A percentile compares a stretch with the other conserved stretches of the same genome.
phyloP scores from a whole-genome alignment of 2,888 invertebrate species.

The Hirtodrosophila confusa region DNA sequence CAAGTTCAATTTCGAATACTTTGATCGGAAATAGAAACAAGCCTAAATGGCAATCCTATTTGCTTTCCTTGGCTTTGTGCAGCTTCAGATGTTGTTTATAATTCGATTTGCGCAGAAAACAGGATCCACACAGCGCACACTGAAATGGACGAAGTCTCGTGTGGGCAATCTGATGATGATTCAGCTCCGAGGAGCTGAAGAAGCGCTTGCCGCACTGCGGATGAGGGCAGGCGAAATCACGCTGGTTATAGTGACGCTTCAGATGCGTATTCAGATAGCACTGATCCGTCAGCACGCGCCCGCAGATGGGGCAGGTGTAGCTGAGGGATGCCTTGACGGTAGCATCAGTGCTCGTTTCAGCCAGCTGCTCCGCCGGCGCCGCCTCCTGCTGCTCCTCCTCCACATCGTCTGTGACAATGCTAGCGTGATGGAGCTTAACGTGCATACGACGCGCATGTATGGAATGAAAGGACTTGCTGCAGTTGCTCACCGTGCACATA shows the following conservation, averaged over 20 bases:
- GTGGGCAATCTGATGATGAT: conserved; percentile 77
- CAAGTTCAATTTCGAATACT: too few relatives aligned
- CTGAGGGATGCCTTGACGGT: conserved; percentile 32
- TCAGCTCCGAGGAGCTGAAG: conserved; percentile 72
- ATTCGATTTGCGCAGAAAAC: conserved; percentile 74
- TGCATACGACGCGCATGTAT: conserved; percentile 64
- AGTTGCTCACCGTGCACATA: conserved; percentile 48
- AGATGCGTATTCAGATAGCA: conserved; percentile 75
- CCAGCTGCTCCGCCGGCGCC: not conserved
- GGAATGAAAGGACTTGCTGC: conserved; percentile 60
- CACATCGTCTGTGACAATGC: too few relatives aligned
- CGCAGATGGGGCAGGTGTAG: conserved; percentile 72
- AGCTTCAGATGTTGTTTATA: conserved; percentile 77
- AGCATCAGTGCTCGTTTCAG: not conserved
- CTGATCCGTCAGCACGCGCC: conserved; percentile 71
- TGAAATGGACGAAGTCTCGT: conserved; percentile 57
- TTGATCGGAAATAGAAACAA: not conserved
- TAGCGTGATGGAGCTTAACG: conserved; percentile 48
- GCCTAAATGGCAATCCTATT: conserved; percentile 6
- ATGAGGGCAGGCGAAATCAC: conserved; percentile 66
- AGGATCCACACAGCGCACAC: conserved; percentile 66
- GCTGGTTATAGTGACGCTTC: conserved; percentile 75
- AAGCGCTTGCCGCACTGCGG: conserved; percentile 74
- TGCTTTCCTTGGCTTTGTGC: conserved; percentile 28
- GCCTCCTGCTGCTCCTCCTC: not conserved